A percentile compares a stretch with the other conserved stretches of the same genome.
These are phyloP conservation scores for Diorhabda sublineata DNA, from an alignment of 1,140 invertebrate species.

Conservation along the genomic window DNA sequence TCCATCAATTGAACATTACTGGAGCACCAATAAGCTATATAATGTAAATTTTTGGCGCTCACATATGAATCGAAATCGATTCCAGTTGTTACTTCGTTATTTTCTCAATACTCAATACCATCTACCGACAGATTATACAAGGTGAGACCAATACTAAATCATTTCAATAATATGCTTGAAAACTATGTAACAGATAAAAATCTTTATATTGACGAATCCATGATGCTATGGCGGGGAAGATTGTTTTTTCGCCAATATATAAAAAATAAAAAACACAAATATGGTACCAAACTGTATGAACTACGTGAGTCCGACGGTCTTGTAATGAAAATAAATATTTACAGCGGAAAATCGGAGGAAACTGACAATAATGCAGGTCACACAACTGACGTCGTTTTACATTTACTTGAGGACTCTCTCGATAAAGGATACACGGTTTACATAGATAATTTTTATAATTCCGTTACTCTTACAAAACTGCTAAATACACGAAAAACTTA, in stretches of 20 bases:
- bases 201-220: constrained; percentile 44
- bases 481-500: no score
- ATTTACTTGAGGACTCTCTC: no score
- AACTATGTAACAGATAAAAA: constrained; percentile 37
- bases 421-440: no score
- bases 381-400: no score
- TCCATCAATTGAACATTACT: constrained; percentile 22
- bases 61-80: constrained; percentile 3
- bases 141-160: constrained; percentile 23
- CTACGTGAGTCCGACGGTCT: constrained; percentile 26
- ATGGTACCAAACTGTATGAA: no score
- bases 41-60: constrained; percentile 14
- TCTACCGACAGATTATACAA: constrained; percentile 19
- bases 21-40: constrained; percentile 18
- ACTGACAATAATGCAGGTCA: no score
- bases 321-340: constrained; percentile 30
- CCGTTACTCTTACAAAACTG: no score
- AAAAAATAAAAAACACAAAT: not conserved
- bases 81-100: constrained; percentile 8
- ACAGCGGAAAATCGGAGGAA: constrained; percentile 17
- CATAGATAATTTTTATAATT: no score
- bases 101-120: constrained; percentile 16
- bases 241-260: constrained; percentile 39
- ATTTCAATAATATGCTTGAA: constrained; percentile 23
- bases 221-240: constrained; percentile 39